phyloP scores from a whole-genome alignment of 1,140 invertebrate genomes.

The Drosophila orosa region DNA sequence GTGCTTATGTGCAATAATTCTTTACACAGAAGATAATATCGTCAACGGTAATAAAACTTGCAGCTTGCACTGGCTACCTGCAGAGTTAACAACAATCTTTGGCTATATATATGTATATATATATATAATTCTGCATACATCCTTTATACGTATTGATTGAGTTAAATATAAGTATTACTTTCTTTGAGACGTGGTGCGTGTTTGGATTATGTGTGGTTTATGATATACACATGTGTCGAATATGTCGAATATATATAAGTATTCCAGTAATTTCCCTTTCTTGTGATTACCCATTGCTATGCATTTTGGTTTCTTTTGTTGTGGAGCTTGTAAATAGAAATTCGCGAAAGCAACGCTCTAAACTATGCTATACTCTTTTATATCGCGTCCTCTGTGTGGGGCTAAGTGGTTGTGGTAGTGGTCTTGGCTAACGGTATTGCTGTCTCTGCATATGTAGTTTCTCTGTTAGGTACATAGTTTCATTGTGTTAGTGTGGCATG shows the following conservation, averaged over 20 bases:
- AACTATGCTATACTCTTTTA: slow-evolving; percentile 49
- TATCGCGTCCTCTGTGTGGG: slow-evolving; percentile 17
- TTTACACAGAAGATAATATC: slow-evolving; percentile 73
- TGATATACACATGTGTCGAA: slow-evolving; percentile 67
- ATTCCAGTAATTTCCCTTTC: slow-evolving; percentile 34
- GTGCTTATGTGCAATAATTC: slow-evolving; percentile 38
- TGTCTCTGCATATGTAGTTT: slow-evolving; percentile 67
- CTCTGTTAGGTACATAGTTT: slow-evolving; percentile 81
- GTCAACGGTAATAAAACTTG: slow-evolving; percentile 82
- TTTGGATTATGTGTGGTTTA: slow-evolving; percentile 70
- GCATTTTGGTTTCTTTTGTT: slow-evolving; percentile 17
- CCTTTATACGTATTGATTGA: slow-evolving; percentile 41
- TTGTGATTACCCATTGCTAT: slow-evolving; percentile 33
- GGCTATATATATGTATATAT: slow-evolving; percentile 30
- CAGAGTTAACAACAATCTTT: slow-evolving; percentile 70
- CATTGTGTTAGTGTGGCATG: slow-evolving; percentile 69
- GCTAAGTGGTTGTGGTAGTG: slow-evolving; percentile 11
- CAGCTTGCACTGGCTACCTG: slow-evolving; percentile 48
- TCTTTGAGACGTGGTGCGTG: slow-evolving; percentile 53
- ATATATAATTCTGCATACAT: slow-evolving; percentile 24
- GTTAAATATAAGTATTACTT: slow-evolving; percentile 49
- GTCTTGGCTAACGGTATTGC: slow-evolving; percentile 22
- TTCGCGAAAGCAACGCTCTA: slow-evolving; percentile 56
- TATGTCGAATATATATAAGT: slow-evolving; percentile 36
- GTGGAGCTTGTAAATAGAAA: slow-evolving; percentile 74